Evolutionary conservation across 2,113 vertebrate species (phyloP), one percentile per base, ranked within the genome.

Genomic region (Caranx ignobilis): DNA sequence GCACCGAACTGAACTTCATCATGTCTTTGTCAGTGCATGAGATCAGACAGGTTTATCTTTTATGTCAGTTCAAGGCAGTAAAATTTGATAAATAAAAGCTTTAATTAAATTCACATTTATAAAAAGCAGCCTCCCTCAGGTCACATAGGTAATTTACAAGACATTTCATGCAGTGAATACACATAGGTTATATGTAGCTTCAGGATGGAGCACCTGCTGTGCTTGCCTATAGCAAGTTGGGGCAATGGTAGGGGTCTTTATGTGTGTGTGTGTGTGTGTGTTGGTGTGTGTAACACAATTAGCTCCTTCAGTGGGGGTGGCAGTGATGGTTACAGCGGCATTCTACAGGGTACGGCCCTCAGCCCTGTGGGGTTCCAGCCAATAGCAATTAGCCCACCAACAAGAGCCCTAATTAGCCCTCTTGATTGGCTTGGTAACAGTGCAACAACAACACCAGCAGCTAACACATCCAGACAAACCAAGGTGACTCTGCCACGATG

Each of bases 381-480:
- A 92, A 88, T 92, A 88, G 91, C 92, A 94, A 94, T 94, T 93
- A 94, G 87, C 81, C 89, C 81, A 85, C 82, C 87, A 86, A 93
- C 94, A 92, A 87, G 88, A 93, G 86, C 83, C 87, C 88, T 94
- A 94, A 95, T 95, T 94, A 95, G 92, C 86, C 85, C 55, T 56
- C 80, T 89, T 93, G 93, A 95, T 94, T 94, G 87, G 91, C 90
- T 88, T 70, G 86, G 84, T 89, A 85, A 76, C 63, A 79, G 79
- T 32, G 67, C 6, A 64, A 77, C 75, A 82, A 77, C 86, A 89
- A 79, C 80, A 78, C 26, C 41, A 69, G 83, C 75, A 84, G 57
- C 76, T 37, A 61, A 60, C 74, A 61, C 66, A 67, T 37, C 39
- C 54, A 80, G 75, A 76, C n/a, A 5, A 19, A 84, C 75, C 68